Percentiles rank a stretch among this genome's conserved stretches.
Evolutionary conservation across 2,797 vertebrate species (phyloP).

Genomic region (Thalassophryne amazonica): DNA sequence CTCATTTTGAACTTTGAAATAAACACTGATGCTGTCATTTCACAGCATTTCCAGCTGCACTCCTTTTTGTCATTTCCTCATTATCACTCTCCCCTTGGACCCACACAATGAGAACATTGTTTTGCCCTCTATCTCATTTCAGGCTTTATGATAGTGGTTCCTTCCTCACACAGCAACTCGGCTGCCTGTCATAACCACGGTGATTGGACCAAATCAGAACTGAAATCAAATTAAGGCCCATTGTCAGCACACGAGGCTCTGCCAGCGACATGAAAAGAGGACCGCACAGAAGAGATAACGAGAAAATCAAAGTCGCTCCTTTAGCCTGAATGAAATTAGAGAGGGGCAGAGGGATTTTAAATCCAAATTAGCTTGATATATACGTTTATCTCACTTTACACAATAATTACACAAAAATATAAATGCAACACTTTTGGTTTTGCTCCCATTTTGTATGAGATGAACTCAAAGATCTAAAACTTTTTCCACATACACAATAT

Average conservation of each 20-base stretch:
- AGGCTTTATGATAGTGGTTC: conserved; percentile 54
- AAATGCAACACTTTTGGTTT: no score
- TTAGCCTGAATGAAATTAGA: conserved; percentile 42
- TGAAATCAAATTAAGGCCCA: conserved; percentile 73
- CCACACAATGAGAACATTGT: conserved; percentile 62
- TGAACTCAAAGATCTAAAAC: no score
- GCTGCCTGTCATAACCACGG: conserved; percentile 46
- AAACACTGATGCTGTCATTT: conserved; percentile 26
- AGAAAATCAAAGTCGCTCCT: conserved; percentile 43
- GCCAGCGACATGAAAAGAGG: conserved; percentile 47
- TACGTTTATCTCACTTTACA: background rate
- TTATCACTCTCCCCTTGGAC: conserved; percentile 57
- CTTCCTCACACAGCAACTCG: conserved; percentile 33
- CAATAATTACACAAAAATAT: background rate
- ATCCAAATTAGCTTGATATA: conserved; percentile 20
- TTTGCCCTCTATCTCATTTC: conserved; percentile 55
- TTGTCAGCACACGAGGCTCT: conserved; percentile 39
- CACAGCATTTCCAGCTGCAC: conserved; percentile 23
- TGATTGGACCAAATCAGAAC: conserved; percentile 65
- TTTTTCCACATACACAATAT: no score
- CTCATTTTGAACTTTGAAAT: conserved; percentile 19
- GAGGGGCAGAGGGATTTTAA: conserved; percentile 1
- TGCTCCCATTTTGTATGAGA: no score
- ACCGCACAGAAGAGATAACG: conserved; percentile 48
- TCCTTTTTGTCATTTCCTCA: conserved; percentile 44